A percentile compares a stretch with the other conserved stretches of the same genome.
Evolutionary conservation across 1,140 invertebrate species (phyloP).

Genomic region (Hypothenemus hampei): DNA sequence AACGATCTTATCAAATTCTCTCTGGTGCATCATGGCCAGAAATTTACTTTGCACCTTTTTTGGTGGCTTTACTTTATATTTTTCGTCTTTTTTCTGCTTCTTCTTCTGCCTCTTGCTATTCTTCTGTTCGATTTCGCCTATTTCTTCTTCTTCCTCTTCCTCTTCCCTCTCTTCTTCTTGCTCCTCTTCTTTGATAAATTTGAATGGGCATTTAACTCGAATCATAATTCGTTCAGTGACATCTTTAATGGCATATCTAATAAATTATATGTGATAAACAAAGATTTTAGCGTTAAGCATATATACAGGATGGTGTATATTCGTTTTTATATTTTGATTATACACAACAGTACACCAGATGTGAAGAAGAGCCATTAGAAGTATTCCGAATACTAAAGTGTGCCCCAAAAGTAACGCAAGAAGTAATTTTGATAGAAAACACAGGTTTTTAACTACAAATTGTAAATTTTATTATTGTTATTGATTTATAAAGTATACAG

Average conservation of each 20-base stretch:
- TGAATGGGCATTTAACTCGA: constrained; percentile 37
- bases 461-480: no score
- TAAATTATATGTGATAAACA: neutral
- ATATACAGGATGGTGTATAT: neutral
- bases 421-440: no score
- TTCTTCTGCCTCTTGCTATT: constrained; percentile 36
- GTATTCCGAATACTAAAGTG: no score
- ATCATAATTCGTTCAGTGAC: constrained; percentile 30
- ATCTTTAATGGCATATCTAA: constrained; percentile 26
- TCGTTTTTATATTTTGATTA: no score
- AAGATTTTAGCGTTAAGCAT: neutral
- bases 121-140: no score
- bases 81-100: constrained; percentile 40
- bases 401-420: no score
- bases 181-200: constrained; percentile 32
- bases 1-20: constrained; percentile 49
- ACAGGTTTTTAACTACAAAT: no score
- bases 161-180: constrained; percentile 33
- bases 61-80: constrained; percentile 56
- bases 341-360: no score
- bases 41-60: constrained; percentile 63
- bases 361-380: no score
- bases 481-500: no score
- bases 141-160: no score
- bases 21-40: constrained; percentile 51